These are phyloP conservation scores for Sander lucioperca DNA, from an alignment of 2,113 vertebrate species.

Conservation along the genomic window DNA sequence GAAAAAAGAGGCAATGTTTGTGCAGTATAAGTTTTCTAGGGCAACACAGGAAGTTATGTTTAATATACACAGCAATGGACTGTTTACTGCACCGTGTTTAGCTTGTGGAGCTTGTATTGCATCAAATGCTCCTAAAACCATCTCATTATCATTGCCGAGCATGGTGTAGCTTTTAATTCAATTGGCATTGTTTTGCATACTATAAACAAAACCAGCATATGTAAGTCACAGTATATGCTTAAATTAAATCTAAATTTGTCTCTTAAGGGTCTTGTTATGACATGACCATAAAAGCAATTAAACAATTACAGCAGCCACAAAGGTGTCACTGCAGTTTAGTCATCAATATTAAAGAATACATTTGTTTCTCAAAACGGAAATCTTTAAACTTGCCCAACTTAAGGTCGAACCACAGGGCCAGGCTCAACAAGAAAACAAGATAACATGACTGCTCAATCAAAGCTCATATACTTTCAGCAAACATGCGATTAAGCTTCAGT, in stretches of 20 bases:
- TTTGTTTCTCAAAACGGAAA: not conserved
- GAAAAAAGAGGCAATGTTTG: not conserved
- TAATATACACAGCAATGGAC: not conserved
- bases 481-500: conserved; percentile 23
- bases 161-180: not conserved
- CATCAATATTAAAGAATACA: not conserved
- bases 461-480: not conserved
- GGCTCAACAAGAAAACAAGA: not conserved
- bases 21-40: not conserved
- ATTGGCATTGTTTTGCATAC: not conserved
- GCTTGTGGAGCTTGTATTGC: not conserved
- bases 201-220: not conserved
- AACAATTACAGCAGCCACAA: not conserved
- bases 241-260: not conserved
- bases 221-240: not conserved
- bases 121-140: not conserved
- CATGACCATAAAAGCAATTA: not conserved
- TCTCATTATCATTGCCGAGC: not conserved
- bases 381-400: not conserved
- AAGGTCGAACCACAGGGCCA: not conserved
- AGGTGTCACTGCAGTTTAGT: not conserved
- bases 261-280: not conserved
- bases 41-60: conserved; percentile 10
- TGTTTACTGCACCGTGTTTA: not conserved
- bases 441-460: conserved; percentile 13